phyloP scores from a whole-genome alignment of 2,113 vertebrate species.

The Calyptommatus sinebrachiatus region DNA sequence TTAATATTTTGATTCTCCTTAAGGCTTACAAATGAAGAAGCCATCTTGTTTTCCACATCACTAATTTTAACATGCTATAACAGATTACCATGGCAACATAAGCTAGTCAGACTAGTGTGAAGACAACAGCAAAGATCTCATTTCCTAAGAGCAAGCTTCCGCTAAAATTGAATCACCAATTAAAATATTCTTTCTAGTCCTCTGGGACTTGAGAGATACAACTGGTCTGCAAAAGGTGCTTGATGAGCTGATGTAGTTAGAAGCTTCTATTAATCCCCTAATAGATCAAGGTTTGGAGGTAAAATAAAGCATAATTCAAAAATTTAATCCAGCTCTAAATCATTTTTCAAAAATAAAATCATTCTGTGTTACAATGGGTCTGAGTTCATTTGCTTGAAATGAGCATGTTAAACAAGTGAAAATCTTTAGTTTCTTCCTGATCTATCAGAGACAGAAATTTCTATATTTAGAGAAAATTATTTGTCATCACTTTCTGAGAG shows the following conservation, averaged over 20 bases:
- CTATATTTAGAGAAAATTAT: slow-evolving; percentile 51
- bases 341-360: slow-evolving; percentile 21
- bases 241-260: slow-evolving; percentile 60
- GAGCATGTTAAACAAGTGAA: slow-evolving; percentile 41
- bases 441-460: slow-evolving; percentile 35
- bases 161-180: slow-evolving; percentile 69
- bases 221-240: slow-evolving; percentile 43
- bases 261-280: slow-evolving; percentile 32
- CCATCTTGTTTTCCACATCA: slow-evolving; percentile 78
- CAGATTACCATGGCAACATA: slow-evolving; percentile 72
- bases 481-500: slow-evolving; percentile 56
- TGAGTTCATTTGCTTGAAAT: slow-evolving; percentile 29
- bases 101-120: slow-evolving; percentile 58
- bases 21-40: slow-evolving; percentile 72
- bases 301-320: slow-evolving; percentile 22
- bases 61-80: slow-evolving; percentile 62
- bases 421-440: slow-evolving; percentile 44
- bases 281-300: slow-evolving; percentile 31
- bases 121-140: slow-evolving; percentile 65
- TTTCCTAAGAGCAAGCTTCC: slow-evolving; percentile 71
- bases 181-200: slow-evolving; percentile 67
- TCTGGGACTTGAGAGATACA: slow-evolving; percentile 61
- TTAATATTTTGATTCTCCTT: slow-evolving; percentile 73
- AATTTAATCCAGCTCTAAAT: slow-evolving; percentile 19
- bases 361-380: slow-evolving; percentile 30